phyloP scores from a whole-genome alignment of 2,797 vertebrate species.

The Mormyrus proboscirostris region DNA sequence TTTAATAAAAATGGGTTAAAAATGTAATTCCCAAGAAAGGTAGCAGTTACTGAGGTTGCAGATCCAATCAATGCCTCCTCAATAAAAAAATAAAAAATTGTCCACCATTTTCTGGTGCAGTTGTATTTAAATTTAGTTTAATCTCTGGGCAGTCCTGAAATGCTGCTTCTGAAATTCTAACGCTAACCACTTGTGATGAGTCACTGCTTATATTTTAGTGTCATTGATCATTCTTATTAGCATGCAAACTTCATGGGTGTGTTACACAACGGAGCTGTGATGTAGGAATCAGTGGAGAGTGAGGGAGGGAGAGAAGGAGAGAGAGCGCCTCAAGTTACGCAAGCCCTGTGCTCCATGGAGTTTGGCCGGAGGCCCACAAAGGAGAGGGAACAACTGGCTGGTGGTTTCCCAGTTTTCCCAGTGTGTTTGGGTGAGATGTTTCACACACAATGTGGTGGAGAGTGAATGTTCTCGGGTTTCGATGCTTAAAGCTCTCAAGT shows the following conservation, averaged over 20 bases:
- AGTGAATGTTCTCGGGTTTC: background rate
- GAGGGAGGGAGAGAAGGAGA: background rate
- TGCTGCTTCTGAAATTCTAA: background rate
- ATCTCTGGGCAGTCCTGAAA: background rate
- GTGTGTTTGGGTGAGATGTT: background rate
- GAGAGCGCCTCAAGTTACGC: background rate
- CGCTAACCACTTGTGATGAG: constrained; percentile 12
- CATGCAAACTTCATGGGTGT: background rate
- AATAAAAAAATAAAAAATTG: background rate
- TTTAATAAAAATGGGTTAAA: background rate
- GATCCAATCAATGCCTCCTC: background rate
- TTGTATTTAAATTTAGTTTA: constrained; percentile 4
- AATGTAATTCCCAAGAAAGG: background rate
- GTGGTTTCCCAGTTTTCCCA: background rate
- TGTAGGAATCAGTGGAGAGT: background rate
- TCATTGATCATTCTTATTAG: constrained; percentile 21
- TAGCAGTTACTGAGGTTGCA: background rate
- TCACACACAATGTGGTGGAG: background rate
- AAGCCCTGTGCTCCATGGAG: background rate
- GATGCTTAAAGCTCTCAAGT: background rate
- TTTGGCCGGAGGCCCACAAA: background rate
- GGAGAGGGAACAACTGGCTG: background rate
- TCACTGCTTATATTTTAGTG: constrained; percentile 14
- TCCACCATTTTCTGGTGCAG: background rate
- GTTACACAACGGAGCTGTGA: constrained; percentile 4